phyloP scores from a whole-genome alignment of 2,888 invertebrate species.

The Xylophagus ater region DNA sequence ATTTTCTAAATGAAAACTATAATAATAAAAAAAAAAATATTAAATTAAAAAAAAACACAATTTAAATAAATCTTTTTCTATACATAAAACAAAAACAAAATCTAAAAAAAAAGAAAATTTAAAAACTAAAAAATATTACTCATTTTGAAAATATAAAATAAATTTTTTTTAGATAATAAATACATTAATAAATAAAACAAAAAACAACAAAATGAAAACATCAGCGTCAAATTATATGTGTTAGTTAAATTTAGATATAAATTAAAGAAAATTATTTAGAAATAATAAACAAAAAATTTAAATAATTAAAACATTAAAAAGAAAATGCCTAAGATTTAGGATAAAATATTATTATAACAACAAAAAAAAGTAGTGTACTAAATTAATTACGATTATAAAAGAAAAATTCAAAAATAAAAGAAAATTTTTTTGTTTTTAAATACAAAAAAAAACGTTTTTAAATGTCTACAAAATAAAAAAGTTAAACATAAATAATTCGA shows the following conservation, averaged over 20 bases:
- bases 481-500: no score
- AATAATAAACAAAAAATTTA: slow-evolving; percentile 2
- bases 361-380: no score
- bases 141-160: no score
- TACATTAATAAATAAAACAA: slow-evolving; percentile 8
- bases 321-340: no score
- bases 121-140: no score
- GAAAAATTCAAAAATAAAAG: slow-evolving; percentile 3
- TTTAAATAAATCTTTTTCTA: background rate
- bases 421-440: slow-evolving; percentile 1
- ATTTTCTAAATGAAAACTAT: background rate
- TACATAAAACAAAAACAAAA: background rate
- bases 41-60: background rate
- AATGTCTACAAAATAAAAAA: slow-evolving; percentile 4
- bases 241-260: slow-evolving; percentile 14
- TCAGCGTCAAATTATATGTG: slow-evolving; percentile 20
- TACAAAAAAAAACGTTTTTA: slow-evolving; percentile 1
- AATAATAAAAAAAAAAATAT: background rate
- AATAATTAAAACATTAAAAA: slow-evolving; percentile 1
- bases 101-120: background rate
- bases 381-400: no score
- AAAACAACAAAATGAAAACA: slow-evolving; percentile 11
- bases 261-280: slow-evolving; percentile 3
- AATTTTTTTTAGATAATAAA: no score
- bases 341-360: no score